phyloP scores from a whole-genome alignment of 2,113 vertebrate genomes.

The Plotosus lineatus region DNA sequence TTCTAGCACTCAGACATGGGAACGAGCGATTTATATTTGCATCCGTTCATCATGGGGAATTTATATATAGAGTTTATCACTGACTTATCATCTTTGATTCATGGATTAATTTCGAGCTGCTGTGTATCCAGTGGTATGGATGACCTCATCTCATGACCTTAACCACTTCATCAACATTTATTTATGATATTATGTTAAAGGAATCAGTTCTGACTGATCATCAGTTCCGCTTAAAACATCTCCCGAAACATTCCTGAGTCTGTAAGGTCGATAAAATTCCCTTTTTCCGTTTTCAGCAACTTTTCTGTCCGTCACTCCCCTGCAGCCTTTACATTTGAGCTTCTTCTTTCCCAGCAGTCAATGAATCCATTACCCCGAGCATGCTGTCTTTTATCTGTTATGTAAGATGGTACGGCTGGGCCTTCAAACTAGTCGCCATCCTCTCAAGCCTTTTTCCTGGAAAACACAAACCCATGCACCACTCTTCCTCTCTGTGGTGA shows the following conservation, averaged over 20 bases:
- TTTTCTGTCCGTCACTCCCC: slow-evolving; percentile 12
- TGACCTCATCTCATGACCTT: neutral
- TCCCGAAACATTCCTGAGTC: neutral
- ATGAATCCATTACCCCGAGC: slow-evolving; percentile 45
- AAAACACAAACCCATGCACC: slow-evolving; percentile 63
- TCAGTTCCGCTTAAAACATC: neutral
- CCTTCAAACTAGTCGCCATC: slow-evolving; percentile 56
- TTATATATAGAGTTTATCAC: neutral
- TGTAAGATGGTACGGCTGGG: slow-evolving; percentile 55
- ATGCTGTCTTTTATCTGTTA: slow-evolving; percentile 60
- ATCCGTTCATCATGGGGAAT: neutral
- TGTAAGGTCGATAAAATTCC: neutral
- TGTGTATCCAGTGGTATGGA: neutral
- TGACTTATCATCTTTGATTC: no score
- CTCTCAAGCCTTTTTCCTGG: slow-evolving; percentile 70
- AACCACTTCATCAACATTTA: neutral
- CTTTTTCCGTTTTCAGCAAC: no score
- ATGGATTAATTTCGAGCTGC: no score
- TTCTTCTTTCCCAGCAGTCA: slow-evolving; percentile 34
- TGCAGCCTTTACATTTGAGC: neutral
- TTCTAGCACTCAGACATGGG: neutral
- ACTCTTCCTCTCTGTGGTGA: slow-evolving; percentile 53
- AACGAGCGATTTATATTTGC: neutral
- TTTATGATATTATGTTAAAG: neutral
- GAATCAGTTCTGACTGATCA: neutral